A percentile compares a stretch with the other conserved stretches of the same genome.
These are phyloP conservation scores for Macrotis lagotis DNA, from an alignment of 2,113 vertebrate species.

Conservation along the genomic window DNA sequence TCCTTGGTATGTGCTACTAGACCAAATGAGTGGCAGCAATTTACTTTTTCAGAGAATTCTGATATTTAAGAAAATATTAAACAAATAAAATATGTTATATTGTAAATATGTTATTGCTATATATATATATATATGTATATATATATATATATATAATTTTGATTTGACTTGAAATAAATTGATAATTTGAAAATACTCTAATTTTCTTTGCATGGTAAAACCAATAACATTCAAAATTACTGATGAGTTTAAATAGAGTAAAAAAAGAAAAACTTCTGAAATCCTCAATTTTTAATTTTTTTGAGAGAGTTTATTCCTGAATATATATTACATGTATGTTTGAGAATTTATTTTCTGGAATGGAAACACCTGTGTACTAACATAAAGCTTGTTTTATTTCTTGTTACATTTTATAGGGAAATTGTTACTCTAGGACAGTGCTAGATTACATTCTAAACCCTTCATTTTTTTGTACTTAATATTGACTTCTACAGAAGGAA, in stretches of 20 bases:
- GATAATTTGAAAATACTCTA: conserved; percentile 40
- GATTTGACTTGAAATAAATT: conserved; percentile 50
- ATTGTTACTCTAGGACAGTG: neutral
- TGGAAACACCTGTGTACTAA: neutral
- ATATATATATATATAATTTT: too few relatives aligned
- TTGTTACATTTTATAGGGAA: conserved; percentile 45
- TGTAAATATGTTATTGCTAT: too few relatives aligned
- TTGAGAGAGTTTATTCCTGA: neutral
- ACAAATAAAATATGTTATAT: too few relatives aligned
- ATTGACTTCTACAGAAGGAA: neutral
- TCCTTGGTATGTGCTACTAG: neutral
- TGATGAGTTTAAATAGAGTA: neutral
- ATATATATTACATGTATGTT: neutral
- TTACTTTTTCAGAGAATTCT: neutral
- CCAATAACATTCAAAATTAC: neutral
- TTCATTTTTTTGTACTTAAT: neutral
- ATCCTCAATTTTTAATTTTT: neutral
- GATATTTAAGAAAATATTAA: conserved; percentile 8
- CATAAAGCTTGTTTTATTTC: neutral
- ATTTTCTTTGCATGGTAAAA: neutral
- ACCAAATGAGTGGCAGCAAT: conserved; percentile 12
- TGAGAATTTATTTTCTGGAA: conserved; percentile 3
- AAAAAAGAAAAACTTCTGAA: neutral
- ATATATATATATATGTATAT: too few relatives aligned
- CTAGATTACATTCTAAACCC: neutral